Evolutionary conservation across 2,113 vertebrate species (phyloP), one percentile per base, ranked within the genome.

Genomic region (Etia nguti): DNA sequence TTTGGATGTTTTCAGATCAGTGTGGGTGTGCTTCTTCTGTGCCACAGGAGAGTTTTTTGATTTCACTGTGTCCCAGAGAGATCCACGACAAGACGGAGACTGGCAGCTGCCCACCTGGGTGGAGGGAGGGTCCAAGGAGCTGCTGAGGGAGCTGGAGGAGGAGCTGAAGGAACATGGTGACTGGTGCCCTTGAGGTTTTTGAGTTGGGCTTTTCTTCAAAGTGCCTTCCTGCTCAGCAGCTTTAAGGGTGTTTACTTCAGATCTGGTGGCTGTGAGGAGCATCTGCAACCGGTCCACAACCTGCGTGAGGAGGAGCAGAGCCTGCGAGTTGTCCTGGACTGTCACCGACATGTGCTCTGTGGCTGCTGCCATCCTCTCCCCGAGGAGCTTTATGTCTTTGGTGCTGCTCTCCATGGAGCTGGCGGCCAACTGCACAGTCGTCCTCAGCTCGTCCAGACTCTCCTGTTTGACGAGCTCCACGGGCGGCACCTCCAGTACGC

Each of bases 311-410:
- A 95, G 89, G 6, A 84, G 56, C 55, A 96, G 43, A 10, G 95
- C 94, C 46, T 90, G 93, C 5, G 95, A 93, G 83, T 96, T 96
- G 84, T 95, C 95, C 83, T 94, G 94, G 18, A 95, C 93, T 1
- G 92, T 94, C 79, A 94, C 93, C 0, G 93, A 94, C 90, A 96
- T 92, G 86, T 90, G 91, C 34, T 95, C 94, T 0, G 92, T 94
- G 2, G 94, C 94, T 0, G 87, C 83, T 0, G 90, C 89, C 95
- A 96, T 95, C 92, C 85, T 94, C 55, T 95, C 89, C 12, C 94
- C 94, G 3, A 95, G 92, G 12, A 92, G 77, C 80, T 89, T 84
- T 43, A 97, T 87, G 80, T 95, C 93, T 57, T 92, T 94, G 77
- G 92, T 92, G 91, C 94, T 95, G 92, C 24, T 94, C 81, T 95